These are phyloP conservation scores for Carassius carassius DNA, from an alignment of 2,113 vertebrate species.

Conservation along the genomic window DNA sequence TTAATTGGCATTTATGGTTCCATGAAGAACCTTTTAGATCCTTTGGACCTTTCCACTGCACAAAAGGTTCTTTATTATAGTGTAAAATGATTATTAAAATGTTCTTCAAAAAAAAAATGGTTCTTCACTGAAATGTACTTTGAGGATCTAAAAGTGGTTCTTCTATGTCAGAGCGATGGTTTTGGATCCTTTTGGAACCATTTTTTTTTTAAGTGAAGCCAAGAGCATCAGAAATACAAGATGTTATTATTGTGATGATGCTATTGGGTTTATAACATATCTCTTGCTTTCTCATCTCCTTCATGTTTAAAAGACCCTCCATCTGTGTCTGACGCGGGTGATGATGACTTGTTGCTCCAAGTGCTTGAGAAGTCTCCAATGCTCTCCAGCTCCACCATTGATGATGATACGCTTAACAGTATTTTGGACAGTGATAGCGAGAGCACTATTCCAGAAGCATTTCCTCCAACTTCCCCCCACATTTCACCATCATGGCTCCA, in stretches of 20 bases:
- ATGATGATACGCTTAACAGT: background rate
- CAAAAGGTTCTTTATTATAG: background rate
- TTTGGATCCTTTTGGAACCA: background rate
- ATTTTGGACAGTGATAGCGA: background rate
- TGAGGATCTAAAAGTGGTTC: background rate
- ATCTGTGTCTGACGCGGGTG: background rate
- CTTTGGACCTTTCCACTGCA: background rate
- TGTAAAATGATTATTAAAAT: background rate
- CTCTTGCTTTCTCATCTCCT: background rate
- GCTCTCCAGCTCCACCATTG: conserved; percentile 12
- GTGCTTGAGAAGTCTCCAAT: conserved; percentile 33
- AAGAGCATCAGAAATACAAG: background rate
- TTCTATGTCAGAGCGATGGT: background rate
- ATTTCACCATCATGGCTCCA: background rate
- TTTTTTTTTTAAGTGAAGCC: background rate
- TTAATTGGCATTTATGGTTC: background rate
- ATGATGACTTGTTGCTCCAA: background rate
- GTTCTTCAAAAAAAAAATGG: background rate
- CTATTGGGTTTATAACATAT: conserved; percentile 2
- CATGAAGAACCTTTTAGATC: background rate
- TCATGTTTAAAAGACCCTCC: conserved; percentile 34
- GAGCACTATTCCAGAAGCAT: background rate
- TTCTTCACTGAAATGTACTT: background rate
- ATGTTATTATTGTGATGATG: background rate
- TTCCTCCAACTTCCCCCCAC: background rate